Percentiles rank a stretch among this genome's conserved stretches.
Conservation (phyloP, 35 echinoderm and acorn worm genomes). For the Ptychodera flava region DNA sequence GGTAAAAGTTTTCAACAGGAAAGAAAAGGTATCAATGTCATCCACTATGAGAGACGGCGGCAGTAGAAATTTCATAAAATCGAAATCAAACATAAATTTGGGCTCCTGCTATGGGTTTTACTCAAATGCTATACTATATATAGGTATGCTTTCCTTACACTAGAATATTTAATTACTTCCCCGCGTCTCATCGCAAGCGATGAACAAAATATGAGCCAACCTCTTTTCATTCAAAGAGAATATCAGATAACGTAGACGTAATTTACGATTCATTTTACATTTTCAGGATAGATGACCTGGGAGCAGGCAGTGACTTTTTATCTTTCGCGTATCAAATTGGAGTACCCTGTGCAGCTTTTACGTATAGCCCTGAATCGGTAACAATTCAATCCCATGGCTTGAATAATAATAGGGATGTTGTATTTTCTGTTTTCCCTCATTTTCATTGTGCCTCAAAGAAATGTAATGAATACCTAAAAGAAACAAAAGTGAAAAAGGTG, state of each 20-base stretch:
- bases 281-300: conserved; percentile 56
- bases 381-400: no score
- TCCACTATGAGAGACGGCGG: no score
- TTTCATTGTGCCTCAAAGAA: no score
- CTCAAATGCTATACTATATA: conserved; percentile 39
- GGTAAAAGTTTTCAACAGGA: no score
- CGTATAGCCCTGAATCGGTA: conserved; percentile 65
- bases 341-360: conserved; percentile 60
- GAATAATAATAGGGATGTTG: no score
- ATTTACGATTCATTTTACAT: not conserved
- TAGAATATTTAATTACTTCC: not conserved
- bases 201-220: conserved; percentile 24
- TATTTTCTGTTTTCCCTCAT: no score
- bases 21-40: no score
- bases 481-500: no score
- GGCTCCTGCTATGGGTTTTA: conserved; percentile 54
- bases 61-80: no score
- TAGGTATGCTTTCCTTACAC: conserved; percentile 38
- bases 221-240: no score
- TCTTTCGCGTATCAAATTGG: conserved; percentile 47
- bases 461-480: no score
- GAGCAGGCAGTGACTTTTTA: conserved; percentile 86
- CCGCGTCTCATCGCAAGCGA: not conserved
- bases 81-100: not conserved
- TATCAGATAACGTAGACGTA: no score